Evolutionary conservation across 2,888 invertebrate genomes (phyloP).

Genomic region (Volucella inflata): DNA sequence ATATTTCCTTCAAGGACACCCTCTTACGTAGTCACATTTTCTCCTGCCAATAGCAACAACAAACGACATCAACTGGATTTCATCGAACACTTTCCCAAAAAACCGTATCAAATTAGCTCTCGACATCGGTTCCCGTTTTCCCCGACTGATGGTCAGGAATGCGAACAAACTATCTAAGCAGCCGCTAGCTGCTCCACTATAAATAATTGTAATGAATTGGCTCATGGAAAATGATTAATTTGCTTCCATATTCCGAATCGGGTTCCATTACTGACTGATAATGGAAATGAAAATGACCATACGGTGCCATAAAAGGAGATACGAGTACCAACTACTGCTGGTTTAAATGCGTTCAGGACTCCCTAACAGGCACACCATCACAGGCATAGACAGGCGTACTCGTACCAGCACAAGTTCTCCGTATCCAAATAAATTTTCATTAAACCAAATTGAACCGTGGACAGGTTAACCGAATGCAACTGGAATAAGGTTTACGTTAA

Average conservation of each 20-base stretch:
- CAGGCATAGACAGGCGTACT: no score
- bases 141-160: constrained; percentile 56
- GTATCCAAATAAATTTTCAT: constrained; percentile 74
- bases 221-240: constrained; percentile 65
- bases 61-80: no score
- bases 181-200: constrained; percentile 23
- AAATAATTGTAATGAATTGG: constrained; percentile 73
- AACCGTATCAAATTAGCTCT: constrained; percentile 41
- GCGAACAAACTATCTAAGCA: constrained; percentile 51
- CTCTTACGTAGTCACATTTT: background rate
- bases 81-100: constrained; percentile 14
- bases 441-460: constrained; percentile 75
- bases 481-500: constrained; percentile 32
- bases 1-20: background rate
- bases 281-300: constrained; percentile 67
- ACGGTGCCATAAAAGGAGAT: constrained; percentile 70
- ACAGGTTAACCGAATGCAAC: constrained; percentile 73
- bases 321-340: constrained; percentile 40
- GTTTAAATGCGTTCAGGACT: constrained; percentile 40
- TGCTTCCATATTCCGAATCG: constrained; percentile 32
- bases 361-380: constrained; percentile 42
- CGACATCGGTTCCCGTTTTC: background rate
- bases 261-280: constrained; percentile 69
- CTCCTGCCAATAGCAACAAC: background rate
- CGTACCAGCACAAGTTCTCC: constrained; percentile 21